phyloP scores from a whole-genome alignment of 2,888 invertebrate species.

The Sabatieria punctata region DNA sequence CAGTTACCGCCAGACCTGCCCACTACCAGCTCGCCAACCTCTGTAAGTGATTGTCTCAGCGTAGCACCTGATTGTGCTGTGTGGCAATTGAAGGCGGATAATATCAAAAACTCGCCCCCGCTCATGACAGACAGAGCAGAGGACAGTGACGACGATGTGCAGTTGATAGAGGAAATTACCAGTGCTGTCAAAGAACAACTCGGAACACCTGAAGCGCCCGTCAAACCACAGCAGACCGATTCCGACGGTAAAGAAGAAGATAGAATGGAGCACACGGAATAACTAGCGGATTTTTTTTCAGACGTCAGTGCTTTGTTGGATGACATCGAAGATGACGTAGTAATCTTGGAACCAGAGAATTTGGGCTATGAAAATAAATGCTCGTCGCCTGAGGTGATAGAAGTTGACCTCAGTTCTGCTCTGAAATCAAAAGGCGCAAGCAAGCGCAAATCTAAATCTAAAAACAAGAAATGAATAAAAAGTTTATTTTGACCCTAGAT shows the following conservation, averaged over 20 bases:
- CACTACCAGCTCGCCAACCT: no score
- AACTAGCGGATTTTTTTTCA: conserved; percentile 6
- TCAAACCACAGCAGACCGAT: background rate
- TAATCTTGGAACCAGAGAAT: conserved; percentile 1
- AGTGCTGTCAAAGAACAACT: background rate
- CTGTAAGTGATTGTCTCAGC: no score
- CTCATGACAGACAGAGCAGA: no score
- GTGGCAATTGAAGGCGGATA: no score
- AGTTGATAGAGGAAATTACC: conserved; percentile 1
- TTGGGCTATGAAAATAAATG: background rate
- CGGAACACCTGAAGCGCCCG: background rate
- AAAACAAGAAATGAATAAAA: no score
- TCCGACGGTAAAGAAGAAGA: background rate
- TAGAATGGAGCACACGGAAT: no score
- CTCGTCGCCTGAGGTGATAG: no score
- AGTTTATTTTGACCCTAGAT: no score
- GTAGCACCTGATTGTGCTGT: no score
- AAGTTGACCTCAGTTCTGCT: background rate
- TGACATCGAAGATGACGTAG: conserved; percentile 8
- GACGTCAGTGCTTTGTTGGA: conserved; percentile 5
- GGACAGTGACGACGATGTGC: conserved; percentile 7
- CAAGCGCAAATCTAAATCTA: no score
- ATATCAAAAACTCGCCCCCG: no score
- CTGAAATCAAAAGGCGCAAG: background rate
- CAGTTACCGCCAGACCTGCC: no score